Evolutionary conservation across 2,113 vertebrate species (phyloP), one percentile per base, ranked within the genome.

Genomic region (Triplophysa dalaica): DNA sequence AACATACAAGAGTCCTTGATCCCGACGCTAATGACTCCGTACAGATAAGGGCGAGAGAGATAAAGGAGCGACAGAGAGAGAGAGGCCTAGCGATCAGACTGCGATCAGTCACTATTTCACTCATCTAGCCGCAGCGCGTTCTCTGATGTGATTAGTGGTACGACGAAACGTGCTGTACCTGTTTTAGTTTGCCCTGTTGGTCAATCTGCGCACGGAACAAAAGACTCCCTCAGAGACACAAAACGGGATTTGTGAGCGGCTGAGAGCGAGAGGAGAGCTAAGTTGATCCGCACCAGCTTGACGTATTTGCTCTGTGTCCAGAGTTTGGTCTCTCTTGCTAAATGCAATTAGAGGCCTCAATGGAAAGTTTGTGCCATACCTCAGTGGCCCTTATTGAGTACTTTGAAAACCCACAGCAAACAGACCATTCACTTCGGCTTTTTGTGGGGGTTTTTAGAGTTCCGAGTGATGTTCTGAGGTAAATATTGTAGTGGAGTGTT

Each of bases 281-380:
- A 45, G 67, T 65, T 73, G 78, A 73, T 72, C 66, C 60, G n/a
- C 78, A 17, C 74, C 43, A 68, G 41, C 78, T 66, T 56, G 65
- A 70, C 29, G 48, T 79, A 80, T 83, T 75, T 80, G 65, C 67
- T 62, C 61, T 50, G 50, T 54, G 61, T 78, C 78, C 79, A 78
- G 63, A 78, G 83, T 77, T 63, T 66, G 68, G 68, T 77, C 69
- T 66, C 43, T 54, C 75, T 81, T 66, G 63, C 70, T 60, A 84
- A 81, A 84, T 81, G 70, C 80, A 81, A 78, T 84, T 78, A 84
- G 63, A 75, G 79, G 52, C 21, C 83, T 84, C 75, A 84, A 75
- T 78, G 45, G 70, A 52, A 63, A 81, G 75, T 78, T 78, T 77
- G 79, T 81, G 61, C 78, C 70, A 79, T 65, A 75, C 70, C 52